Evolutionary conservation across 1,140 invertebrate genomes (phyloP).

Genomic region (Trichomalopsis sarcophagae): DNA sequence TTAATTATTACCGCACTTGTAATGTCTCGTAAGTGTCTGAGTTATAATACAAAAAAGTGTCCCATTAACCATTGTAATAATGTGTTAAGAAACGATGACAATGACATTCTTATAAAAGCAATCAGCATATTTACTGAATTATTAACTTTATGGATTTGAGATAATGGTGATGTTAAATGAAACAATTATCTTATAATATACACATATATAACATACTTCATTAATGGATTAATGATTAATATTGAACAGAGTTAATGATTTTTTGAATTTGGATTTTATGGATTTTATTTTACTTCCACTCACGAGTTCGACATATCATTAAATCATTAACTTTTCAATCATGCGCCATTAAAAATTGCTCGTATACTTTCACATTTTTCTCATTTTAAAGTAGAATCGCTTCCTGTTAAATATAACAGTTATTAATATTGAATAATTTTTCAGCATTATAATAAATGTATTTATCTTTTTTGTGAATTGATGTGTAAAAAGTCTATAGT

Average conservation of each 20-base stretch:
- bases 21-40: no score
- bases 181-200: no score
- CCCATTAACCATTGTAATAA: no score
- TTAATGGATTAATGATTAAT: neutral
- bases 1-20: no score
- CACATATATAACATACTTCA: no score
- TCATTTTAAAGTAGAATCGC: neutral
- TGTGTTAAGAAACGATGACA: no score
- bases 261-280: neutral
- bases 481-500: neutral
- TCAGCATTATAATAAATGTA: neutral
- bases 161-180: no score
- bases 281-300: neutral
- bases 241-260: neutral
- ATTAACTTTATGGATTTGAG: no score
- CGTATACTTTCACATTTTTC: slow-evolving; percentile 30
- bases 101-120: no score
- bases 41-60: no score
- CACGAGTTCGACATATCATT: neutral
- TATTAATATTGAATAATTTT: slow-evolving; percentile 11
- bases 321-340: slow-evolving; percentile 2
- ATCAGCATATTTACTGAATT: no score
- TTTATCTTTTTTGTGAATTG: neutral
- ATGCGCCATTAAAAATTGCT: neutral
- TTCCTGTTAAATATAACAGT: slow-evolving; percentile 13